These are phyloP conservation scores for Platichthys stellatus DNA, from an alignment of 2,113 vertebrate species.

Conservation along the genomic window DNA sequence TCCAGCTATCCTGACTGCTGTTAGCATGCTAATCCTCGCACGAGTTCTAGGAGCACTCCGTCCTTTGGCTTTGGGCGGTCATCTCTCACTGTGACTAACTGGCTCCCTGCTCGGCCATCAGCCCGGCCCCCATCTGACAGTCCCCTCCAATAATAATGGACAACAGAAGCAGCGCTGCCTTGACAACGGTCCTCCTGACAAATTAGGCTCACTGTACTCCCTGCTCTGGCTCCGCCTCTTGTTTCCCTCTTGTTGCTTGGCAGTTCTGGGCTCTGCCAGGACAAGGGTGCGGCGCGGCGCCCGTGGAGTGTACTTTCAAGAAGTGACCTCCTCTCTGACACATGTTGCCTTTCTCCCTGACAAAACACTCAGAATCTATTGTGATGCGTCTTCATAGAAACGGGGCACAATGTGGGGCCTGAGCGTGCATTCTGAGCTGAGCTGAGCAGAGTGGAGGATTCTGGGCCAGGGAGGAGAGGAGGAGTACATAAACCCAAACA, in stretches of 20 bases:
- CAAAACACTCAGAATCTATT: constrained; percentile 71
- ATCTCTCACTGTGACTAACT: constrained; percentile 70
- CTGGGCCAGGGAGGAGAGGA: constrained; percentile 63
- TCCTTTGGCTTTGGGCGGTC: constrained; percentile 45
- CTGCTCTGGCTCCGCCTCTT: constrained; percentile 55
- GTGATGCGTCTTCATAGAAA: constrained; percentile 60
- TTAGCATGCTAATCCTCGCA: constrained; percentile 72
- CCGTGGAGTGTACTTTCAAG: constrained; percentile 36
- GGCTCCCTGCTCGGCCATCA: constrained; percentile 65
- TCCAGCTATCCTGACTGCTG: constrained; percentile 58
- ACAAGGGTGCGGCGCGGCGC: constrained; percentile 23
- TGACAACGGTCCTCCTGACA: constrained; percentile 74
- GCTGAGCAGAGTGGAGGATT: constrained; percentile 69
- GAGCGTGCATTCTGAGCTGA: constrained; percentile 59
- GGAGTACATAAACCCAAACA: constrained; percentile 40
- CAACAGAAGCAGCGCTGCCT: constrained; percentile 66
- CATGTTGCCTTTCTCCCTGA: constrained; percentile 64
- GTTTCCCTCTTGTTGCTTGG: constrained; percentile 64
- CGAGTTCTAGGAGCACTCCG: constrained; percentile 35
- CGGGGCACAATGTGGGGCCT: constrained; percentile 64
- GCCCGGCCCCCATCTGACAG: constrained; percentile 61
- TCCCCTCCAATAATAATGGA: constrained; percentile 75
- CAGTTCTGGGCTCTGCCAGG: constrained; percentile 56
- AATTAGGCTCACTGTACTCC: constrained; percentile 67
- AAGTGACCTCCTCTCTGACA: constrained; percentile 54